Base-by-base conservation (phyloP, 2,888 invertebrate genomes). In the Epirrita christyi region DNA sequence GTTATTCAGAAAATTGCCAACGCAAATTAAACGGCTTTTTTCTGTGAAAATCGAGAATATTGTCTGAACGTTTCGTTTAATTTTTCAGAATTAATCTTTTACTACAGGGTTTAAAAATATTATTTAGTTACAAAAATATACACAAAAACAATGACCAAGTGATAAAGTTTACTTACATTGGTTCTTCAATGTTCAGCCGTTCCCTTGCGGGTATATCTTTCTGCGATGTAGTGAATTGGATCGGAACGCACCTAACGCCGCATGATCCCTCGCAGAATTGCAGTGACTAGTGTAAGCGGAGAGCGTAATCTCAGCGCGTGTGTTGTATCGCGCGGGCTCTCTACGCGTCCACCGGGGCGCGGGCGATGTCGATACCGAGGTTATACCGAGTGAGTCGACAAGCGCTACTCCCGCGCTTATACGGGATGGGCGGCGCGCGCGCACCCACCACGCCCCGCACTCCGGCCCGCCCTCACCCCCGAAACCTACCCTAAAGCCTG, bases 341-440 rank as follows among this genome's bases (percentile, higher is more conserved):
- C 36, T 9, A 34, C 42, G 38, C 51, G 27, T 21, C 46, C 11
- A 21, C 51, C n/a, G n/a, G n/a, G 43, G 34, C 44, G 46, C 53
- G 41, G 36, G 38, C 40, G 46, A 13, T 40, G 41, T 15, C 42
- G 13, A 29, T 42, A 28, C 55, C 28, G 55, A 28, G 54, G 44
- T 34, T 34, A 37, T 11, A 34, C 44, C 48, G 62, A 67, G 70
- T 73, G 73, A 72, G 70, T 75, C 63, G 61, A 71, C 57, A 63
- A 32, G 36, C 48, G 38, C 43, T 43, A 45, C 57, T 51, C 59
- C 46, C 76, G 70, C 78, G 81, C 81, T 85, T 88, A 84, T 85
- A 69, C 68, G 64, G 55, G 76, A 78, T 81, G 85, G 86, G 88
- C 83, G 89, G 85, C 82, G 83, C 83, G 73, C 75, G 75, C 76